These are phyloP conservation scores for Pemphredon lugubris DNA, from an alignment of 2,888 invertebrate species.

Conservation along the genomic window DNA sequence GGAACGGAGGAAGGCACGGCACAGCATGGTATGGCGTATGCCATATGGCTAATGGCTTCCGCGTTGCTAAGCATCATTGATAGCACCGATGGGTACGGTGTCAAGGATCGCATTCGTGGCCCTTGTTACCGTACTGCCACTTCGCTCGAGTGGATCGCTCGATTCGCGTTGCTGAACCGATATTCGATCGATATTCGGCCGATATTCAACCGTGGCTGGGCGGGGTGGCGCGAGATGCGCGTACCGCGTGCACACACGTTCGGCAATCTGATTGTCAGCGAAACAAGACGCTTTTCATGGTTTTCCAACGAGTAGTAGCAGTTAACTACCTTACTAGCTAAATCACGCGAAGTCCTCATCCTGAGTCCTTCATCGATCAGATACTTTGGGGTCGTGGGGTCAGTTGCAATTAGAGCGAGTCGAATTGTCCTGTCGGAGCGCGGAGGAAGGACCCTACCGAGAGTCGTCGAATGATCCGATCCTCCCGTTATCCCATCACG, in stretches of 20 bases:
- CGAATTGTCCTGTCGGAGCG: conserved; percentile 13
- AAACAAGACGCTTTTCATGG: too few relatives aligned
- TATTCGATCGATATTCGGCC: too few relatives aligned
- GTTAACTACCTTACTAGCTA: too few relatives aligned
- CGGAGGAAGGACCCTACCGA: neutral
- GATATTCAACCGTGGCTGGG: too few relatives aligned
- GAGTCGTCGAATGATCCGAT: conserved; percentile 6
- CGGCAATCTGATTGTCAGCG: too few relatives aligned
- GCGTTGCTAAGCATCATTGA: conserved; percentile 77
- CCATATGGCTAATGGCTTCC: conserved; percentile 79
- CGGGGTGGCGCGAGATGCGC: too few relatives aligned
- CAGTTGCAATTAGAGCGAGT: conserved; percentile 35
- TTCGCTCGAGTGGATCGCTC: conserved; percentile 26
- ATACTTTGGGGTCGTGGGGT: conserved; percentile 14
- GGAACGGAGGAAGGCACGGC: conserved; percentile 38
- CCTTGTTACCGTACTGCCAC: conserved; percentile 1
- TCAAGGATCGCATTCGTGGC: conserved; percentile 68
- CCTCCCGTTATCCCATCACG: conserved; percentile 7
- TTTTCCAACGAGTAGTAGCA: too few relatives aligned
- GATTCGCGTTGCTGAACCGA: too few relatives aligned
- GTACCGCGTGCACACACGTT: too few relatives aligned
- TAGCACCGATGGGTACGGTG: conserved; percentile 65
- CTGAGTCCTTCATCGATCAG: too few relatives aligned
- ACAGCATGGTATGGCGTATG: conserved; percentile 64
- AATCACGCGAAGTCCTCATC: too few relatives aligned